phyloP scores from a whole-genome alignment of 1,140 invertebrate genomes.

The Hyphantria cunea region DNA sequence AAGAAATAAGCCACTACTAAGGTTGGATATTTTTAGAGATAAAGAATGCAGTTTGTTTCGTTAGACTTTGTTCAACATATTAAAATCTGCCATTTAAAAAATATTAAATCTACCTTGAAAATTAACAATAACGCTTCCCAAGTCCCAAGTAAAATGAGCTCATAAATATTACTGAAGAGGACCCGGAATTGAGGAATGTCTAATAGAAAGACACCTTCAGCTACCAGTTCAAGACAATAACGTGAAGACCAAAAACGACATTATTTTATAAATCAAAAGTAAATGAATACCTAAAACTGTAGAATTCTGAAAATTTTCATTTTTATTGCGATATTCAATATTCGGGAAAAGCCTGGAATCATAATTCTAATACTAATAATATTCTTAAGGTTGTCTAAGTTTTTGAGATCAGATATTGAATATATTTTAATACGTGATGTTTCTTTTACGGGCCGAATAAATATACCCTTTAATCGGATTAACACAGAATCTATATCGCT shows the following conservation, averaged over 20 bases:
- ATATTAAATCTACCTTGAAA: conserved; percentile 51
- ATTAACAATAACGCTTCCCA: conserved; percentile 50
- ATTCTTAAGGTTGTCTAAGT: conserved; percentile 51
- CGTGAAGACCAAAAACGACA: not conserved
- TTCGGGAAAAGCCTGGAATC: too few relatives aligned
- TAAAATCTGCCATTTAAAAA: too few relatives aligned
- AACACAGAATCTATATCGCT: not conserved
- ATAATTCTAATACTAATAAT: too few relatives aligned
- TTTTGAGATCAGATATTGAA: conserved; percentile 39
- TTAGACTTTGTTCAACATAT: too few relatives aligned
- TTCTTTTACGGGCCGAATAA: not conserved
- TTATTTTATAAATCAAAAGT: too few relatives aligned
- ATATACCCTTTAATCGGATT: not conserved
- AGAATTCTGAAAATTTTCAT: conserved; percentile 59
- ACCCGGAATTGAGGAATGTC: not conserved
- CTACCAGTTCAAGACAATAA: not conserved
- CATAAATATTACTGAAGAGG: conserved; percentile 44
- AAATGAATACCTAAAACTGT: not conserved
- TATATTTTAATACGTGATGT: conserved; percentile 36
- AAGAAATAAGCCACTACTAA: too few relatives aligned
- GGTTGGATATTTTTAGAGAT: too few relatives aligned
- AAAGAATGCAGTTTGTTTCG: too few relatives aligned
- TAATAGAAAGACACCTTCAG: too few relatives aligned
- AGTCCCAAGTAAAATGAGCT: conserved; percentile 42
- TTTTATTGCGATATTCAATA: too few relatives aligned